Conservation (phyloP, 2,113 vertebrate genomes). For the Siniperca knerii region DNA sequence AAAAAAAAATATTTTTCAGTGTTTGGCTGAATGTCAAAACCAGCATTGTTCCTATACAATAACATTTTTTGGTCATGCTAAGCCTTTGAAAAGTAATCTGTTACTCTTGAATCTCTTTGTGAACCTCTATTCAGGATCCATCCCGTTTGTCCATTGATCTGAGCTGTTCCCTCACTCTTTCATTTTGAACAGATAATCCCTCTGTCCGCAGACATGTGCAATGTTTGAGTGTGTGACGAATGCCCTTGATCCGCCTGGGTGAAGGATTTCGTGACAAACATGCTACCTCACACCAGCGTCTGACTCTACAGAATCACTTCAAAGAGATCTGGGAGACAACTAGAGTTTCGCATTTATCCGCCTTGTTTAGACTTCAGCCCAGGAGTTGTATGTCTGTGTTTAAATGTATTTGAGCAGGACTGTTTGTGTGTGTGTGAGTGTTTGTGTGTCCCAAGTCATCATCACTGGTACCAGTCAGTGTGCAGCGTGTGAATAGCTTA, state of each 20-base stretch:
- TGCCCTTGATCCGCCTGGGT: constrained; percentile 59
- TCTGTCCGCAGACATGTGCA: constrained; percentile 59
- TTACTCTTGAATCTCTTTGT: constrained; percentile 37
- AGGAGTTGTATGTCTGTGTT: constrained; percentile 40
- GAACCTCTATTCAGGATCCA: constrained; percentile 4
- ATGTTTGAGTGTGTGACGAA: constrained; percentile 63
- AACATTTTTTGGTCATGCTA: constrained; percentile 3
- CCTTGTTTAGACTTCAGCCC: constrained; percentile 61
- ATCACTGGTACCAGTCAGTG: constrained; percentile 15
- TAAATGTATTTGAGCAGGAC: constrained; percentile 48
- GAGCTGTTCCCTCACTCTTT: constrained; percentile 45
- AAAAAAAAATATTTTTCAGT: not conserved
- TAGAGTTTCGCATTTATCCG: constrained; percentile 64
- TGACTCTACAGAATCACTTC: constrained; percentile 53
- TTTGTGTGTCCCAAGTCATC: not conserved
- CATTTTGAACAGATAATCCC: constrained; percentile 52
- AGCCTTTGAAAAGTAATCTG: constrained; percentile 34
- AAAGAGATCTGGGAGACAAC: constrained; percentile 52
- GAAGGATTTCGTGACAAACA: constrained; percentile 67
- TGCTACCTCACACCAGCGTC: constrained; percentile 58
- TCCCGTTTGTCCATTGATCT: constrained; percentile 29
- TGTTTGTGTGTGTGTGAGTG: constrained; percentile 18
- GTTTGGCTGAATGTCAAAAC: not conserved
- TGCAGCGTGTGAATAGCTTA: not conserved
- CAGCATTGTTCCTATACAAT: not conserved